A percentile compares a stretch with the other conserved stretches of the same genome.
phyloP scores from a whole-genome alignment of 2,888 invertebrate genomes.

The Phytoseiulus persimilis region DNA sequence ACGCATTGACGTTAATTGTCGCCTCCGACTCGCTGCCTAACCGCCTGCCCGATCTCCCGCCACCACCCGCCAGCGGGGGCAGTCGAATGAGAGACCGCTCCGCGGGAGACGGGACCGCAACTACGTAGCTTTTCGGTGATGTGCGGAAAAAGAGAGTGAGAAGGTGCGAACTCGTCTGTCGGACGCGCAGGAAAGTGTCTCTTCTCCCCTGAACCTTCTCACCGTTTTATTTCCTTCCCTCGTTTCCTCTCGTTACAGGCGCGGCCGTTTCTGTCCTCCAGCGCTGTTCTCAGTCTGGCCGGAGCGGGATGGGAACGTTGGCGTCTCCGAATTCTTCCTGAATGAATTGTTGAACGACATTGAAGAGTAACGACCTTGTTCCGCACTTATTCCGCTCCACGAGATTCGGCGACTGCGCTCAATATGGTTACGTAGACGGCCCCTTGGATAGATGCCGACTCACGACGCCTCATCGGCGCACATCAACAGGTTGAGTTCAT shows the following conservation, averaged over 20 bases:
- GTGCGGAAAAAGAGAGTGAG: not conserved
- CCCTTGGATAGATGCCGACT: not conserved
- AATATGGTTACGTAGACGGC: not conserved
- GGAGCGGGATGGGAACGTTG: not conserved
- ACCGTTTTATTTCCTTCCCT: not conserved
- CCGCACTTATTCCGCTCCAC: not conserved
- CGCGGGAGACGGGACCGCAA: not conserved
- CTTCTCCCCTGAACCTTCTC: not conserved
- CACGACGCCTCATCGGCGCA: too few relatives aligned
- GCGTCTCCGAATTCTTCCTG: not conserved
- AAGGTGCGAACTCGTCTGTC: not conserved
- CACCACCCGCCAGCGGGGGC: not conserved
- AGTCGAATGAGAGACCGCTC: not conserved
- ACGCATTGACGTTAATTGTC: conserved; percentile 36
- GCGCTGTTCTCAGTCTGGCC: not conserved
- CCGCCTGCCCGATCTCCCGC: not conserved
- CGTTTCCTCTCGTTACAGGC: not conserved
- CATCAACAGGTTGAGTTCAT: too few relatives aligned
- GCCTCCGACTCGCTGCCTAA: not conserved
- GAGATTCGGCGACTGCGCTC: not conserved
- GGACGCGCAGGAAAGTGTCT: not conserved
- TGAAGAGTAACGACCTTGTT: not conserved
- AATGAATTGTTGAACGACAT: not conserved
- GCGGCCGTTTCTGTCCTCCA: not conserved
- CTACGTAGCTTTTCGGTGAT: not conserved